Evolutionary conservation across 1,140 invertebrate species (phyloP).

Genomic region (Euura lappo): DNA sequence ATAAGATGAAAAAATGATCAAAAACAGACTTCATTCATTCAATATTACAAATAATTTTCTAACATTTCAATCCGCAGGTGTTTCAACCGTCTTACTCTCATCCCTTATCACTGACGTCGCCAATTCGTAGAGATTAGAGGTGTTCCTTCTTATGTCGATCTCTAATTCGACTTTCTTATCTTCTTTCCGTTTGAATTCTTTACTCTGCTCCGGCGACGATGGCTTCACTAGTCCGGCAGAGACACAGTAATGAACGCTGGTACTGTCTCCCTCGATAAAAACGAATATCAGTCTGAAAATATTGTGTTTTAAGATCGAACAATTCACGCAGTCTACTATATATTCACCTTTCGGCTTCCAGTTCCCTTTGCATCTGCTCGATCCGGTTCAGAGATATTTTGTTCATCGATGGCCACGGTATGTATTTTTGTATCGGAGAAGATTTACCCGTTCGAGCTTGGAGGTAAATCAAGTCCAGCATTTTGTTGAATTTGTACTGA

Average conservation of each 20-base stretch:
- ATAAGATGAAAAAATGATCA: neutral
- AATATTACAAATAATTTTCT: neutral
- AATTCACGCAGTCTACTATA: constrained; percentile 20
- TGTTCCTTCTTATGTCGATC: constrained; percentile 48
- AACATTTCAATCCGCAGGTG: neutral
- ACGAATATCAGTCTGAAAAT: constrained; percentile 52
- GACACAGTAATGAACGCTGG: constrained; percentile 50
- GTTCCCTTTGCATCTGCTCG: constrained; percentile 45
- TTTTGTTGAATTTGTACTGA: constrained; percentile 47
- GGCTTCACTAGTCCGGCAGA: constrained; percentile 49
- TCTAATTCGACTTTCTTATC: constrained; percentile 44
- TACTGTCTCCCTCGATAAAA: constrained; percentile 52
- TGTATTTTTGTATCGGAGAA: constrained; percentile 43
- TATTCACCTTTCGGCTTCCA: constrained; percentile 36
- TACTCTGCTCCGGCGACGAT: constrained; percentile 41
- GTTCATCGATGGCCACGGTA: constrained; percentile 44
- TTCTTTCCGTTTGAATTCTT: constrained; percentile 38
- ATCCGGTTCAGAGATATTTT: constrained; percentile 49
- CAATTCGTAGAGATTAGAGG: constrained; percentile 49
- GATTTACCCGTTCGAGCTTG: constrained; percentile 43
- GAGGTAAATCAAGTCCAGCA: constrained; percentile 49
- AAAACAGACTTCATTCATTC: constrained; percentile 18
- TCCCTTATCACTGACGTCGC: constrained; percentile 35
- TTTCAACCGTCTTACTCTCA: neutral
- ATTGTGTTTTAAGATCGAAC: constrained; percentile 9